Evolutionary conservation across 2,113 vertebrate genomes (phyloP), one percentile per base, ranked within the genome.

Genomic region (Mustela nigripes): DNA sequence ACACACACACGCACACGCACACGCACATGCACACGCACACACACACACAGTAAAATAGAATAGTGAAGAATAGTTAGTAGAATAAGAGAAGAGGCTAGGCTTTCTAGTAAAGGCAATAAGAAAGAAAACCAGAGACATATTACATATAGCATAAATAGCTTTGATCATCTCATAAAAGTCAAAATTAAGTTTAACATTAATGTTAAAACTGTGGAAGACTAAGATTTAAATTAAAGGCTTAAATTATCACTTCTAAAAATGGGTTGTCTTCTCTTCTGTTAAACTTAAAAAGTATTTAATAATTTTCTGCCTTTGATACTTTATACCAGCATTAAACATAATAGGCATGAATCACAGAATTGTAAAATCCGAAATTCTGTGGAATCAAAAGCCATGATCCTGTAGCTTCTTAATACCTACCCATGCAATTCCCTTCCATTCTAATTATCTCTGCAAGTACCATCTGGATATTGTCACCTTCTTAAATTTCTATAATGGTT

Each of bases 261-360:
- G 71, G 24, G 2, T 94, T 92, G 69, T 67, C n/a, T 89, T 97
- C 58, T 82, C 12, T 80, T 91, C 50, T 79, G 16, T 78, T 78
- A 45, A 93, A 95, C 89, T 95, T 60, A 73, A 1, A 76, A 93
- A 80, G 15, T 71, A 60, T 42, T 94, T 85, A 93, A 48, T 91
- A 92, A 36, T 69, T 80, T 28, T 78, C 58, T 93, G 11, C 8
- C 22, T 91, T 93, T 2, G 28, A 58, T 3, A 76, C 21, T 81
- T 65, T 50, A 80, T 74, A 58, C 5, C 28, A 82, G 15, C 2
- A 50, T 86, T 95, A 85, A 83, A 89, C 12, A 65, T 58, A 90
- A n/a, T 19, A 88, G 3, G 1, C 24, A 0, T 58, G 63, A 94
- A 26, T 93, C 97, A 91, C 11, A 58, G 63, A 95, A 87, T 11